A percentile compares a stretch with the other conserved stretches of the same genome.
Evolutionary conservation across 2,888 invertebrate genomes (phyloP).

Genomic region (Ophion ellenae): DNA sequence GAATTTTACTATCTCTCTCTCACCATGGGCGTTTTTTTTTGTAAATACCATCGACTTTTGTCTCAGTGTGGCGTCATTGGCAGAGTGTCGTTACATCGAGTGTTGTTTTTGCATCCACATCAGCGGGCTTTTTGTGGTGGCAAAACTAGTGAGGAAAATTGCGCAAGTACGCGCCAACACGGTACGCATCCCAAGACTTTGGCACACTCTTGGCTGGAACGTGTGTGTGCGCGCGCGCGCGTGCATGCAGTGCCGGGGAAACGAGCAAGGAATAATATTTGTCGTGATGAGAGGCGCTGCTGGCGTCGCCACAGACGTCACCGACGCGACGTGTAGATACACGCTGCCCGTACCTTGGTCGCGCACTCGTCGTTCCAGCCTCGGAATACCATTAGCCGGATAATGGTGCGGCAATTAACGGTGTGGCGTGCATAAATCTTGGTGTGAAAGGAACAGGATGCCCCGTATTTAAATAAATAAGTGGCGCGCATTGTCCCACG

Average conservation of each 20-base stretch:
- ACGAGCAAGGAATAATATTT: constrained; percentile 56
- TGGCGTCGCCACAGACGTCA: constrained; percentile 56
- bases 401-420: constrained; percentile 83
- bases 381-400: constrained; percentile 83
- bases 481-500: constrained; percentile 80
- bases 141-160: constrained; percentile 20
- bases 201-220: not conserved
- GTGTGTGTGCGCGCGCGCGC: not conserved
- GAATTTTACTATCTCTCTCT: too few species aligned
- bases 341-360: not conserved
- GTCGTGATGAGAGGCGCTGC: constrained; percentile 52
- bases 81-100: not conserved
- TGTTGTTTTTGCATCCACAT: not conserved
- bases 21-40: too few species aligned
- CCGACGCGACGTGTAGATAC: constrained; percentile 33
- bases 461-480: constrained; percentile 83
- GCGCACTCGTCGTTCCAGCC: constrained; percentile 66
- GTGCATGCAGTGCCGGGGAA: not conserved
- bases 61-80: too few species aligned
- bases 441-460: constrained; percentile 83
- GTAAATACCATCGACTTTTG: too few species aligned
- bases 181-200: constrained; percentile 20
- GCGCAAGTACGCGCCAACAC: constrained; percentile 32
- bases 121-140: not conserved
- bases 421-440: constrained; percentile 83